Conservation (phyloP, 2,888 invertebrate genomes). For the Tipula vernalis region DNA sequence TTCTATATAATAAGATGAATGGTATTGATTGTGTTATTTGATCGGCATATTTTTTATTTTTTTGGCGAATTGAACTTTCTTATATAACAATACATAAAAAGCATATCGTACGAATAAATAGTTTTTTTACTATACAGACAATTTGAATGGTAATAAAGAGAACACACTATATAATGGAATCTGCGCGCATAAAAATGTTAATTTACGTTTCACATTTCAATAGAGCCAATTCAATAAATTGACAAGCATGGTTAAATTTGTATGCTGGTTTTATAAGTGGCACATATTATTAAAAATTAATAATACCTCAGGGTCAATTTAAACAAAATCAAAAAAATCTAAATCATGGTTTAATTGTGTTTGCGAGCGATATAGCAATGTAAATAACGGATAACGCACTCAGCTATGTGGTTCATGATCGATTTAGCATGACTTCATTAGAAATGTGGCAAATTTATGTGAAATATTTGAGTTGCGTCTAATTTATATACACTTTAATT, state of each 20-base stretch:
- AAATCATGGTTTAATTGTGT: neutral
- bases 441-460: neutral
- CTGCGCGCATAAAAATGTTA: neutral
- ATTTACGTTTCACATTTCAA: neutral
- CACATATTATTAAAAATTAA: neutral
- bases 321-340: neutral
- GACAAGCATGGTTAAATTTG: neutral
- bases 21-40: neutral
- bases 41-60: neutral
- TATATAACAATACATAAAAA: neutral
- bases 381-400: neutral
- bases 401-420: neutral
- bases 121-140: neutral
- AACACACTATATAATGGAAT: neutral
- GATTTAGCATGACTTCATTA: neutral
- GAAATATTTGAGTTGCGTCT: neutral
- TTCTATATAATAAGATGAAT: neutral
- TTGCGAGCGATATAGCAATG: neutral
- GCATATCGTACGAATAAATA: neutral
- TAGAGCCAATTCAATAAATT: neutral
- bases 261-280: neutral
- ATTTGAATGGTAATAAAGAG: neutral
- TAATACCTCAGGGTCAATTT: neutral
- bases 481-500: neutral
- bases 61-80: neutral